A percentile compares a stretch with the other conserved stretches of the same genome.
Evolutionary conservation across 1,140 invertebrate species (phyloP).

Genomic region (Apis florea): DNA sequence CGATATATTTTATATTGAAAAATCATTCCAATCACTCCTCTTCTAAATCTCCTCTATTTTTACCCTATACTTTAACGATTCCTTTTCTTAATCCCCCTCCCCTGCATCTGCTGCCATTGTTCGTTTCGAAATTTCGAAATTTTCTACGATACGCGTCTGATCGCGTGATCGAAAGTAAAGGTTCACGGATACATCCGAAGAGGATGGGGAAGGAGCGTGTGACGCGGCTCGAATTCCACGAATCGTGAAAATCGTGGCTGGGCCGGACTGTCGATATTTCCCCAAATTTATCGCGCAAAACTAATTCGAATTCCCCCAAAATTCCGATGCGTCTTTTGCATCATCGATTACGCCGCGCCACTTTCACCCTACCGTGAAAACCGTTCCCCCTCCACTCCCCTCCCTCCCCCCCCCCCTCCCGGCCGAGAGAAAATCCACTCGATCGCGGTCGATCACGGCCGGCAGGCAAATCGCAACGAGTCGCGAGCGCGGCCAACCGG

Average conservation of each 20-base stretch:
- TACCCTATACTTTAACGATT: too few relatives aligned
- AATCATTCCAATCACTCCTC: too few relatives aligned
- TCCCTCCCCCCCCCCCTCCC: slow-evolving; percentile 3
- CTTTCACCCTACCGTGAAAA: slow-evolving; percentile 39
- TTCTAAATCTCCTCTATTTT: too few relatives aligned
- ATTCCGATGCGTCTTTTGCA: slow-evolving; percentile 47
- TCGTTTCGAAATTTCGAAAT: too few relatives aligned
- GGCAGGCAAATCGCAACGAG: slow-evolving; percentile 67
- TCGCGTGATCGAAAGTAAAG: too few relatives aligned
- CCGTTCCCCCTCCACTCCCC: neutral
- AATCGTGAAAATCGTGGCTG: neutral
- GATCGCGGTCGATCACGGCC: slow-evolving; percentile 55
- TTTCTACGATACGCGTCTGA: too few relatives aligned
- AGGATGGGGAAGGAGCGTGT: too few relatives aligned
- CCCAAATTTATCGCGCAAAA: slow-evolving; percentile 36
- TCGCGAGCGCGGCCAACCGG: slow-evolving; percentile 60
- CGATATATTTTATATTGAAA: too few relatives aligned
- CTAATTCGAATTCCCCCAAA: slow-evolving; percentile 41
- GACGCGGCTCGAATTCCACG: neutral
- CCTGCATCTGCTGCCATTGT: too few relatives aligned
- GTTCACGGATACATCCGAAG: too few relatives aligned
- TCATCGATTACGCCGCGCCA: slow-evolving; percentile 30
- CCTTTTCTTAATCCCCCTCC: too few relatives aligned
- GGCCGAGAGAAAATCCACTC: slow-evolving; percentile 6
- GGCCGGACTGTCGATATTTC: slow-evolving; percentile 28